Evolutionary conservation across 2,888 invertebrate species (phyloP).

Genomic region (Aleiodes testaceus): DNA sequence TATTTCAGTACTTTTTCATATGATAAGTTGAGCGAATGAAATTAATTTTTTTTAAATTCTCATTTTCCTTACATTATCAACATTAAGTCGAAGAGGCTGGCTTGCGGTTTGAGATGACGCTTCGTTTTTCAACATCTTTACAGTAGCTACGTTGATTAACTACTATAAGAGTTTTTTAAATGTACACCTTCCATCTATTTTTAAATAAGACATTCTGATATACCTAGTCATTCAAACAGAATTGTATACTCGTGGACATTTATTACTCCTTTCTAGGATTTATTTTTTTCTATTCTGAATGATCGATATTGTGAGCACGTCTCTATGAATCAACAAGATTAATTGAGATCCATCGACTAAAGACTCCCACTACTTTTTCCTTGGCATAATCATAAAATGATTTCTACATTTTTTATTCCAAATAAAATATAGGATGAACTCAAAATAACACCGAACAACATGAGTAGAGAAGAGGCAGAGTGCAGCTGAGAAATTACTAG

Average conservation of each 20-base stretch:
- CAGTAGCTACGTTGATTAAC: constrained; percentile 28
- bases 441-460: no score
- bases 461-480: constrained; percentile 65
- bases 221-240: background rate
- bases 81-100: constrained; percentile 25
- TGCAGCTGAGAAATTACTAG: constrained; percentile 62
- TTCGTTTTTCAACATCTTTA: constrained; percentile 2
- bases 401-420: constrained; percentile 38
- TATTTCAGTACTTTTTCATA: no score
- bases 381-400: constrained; percentile 37
- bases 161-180: background rate
- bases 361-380: background rate
- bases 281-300: constrained; percentile 37
- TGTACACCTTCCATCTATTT: constrained; percentile 13
- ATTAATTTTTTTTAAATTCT: background rate
- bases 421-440: no score
- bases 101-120: constrained; percentile 31
- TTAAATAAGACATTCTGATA: constrained; percentile 37
- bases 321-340: constrained; percentile 45
- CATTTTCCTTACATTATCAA: background rate
- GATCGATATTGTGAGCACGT: constrained; percentile 45
- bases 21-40: no score
- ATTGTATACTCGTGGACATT: constrained; percentile 41
- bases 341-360: constrained; percentile 41
- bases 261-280: constrained; percentile 38